Evolutionary conservation across 1,140 invertebrate genomes (phyloP).

Genomic region (Euwallacea similis): DNA sequence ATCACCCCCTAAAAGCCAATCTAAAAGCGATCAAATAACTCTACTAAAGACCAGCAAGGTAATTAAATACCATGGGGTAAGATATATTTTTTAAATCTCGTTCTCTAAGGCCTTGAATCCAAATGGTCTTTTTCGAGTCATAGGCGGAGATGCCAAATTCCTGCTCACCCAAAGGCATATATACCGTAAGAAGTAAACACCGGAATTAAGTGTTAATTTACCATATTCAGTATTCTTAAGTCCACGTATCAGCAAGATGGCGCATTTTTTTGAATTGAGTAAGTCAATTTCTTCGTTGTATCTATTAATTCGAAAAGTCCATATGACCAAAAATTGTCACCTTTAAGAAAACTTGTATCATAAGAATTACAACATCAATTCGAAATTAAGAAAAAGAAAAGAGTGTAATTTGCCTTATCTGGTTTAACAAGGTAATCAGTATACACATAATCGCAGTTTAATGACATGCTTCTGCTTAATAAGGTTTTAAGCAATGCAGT

Average conservation of each 20-base stretch:
- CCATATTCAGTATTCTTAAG: too few species aligned
- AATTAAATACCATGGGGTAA: constrained; percentile 26
- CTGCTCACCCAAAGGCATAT: background rate
- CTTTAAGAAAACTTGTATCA: too few species aligned
- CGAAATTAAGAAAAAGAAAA: background rate
- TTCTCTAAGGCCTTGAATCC: constrained; percentile 22
- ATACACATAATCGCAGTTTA: background rate
- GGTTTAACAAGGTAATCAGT: background rate
- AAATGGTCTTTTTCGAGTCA: constrained; percentile 15
- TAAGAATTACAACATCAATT: background rate
- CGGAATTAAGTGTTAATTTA: too few species aligned
- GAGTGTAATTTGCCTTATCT: background rate
- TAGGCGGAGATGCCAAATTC: constrained; percentile 5
- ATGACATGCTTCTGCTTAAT: background rate
- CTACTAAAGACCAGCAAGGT: constrained; percentile 25
- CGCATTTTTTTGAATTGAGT: too few species aligned
- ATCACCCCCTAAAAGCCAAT: constrained; percentile 13
- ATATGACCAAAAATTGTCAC: too few species aligned
- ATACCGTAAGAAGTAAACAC: too few species aligned
- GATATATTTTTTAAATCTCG: constrained; percentile 27
- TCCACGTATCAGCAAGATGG: too few species aligned
- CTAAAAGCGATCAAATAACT: constrained; percentile 19
- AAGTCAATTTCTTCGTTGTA: too few species aligned
- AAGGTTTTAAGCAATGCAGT: background rate
- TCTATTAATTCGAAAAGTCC: too few species aligned